Percentiles rank a stretch among this genome's conserved stretches.
Evolutionary conservation across 2,888 invertebrate species (phyloP).

Genomic region (Himalopsyche japonica): DNA sequence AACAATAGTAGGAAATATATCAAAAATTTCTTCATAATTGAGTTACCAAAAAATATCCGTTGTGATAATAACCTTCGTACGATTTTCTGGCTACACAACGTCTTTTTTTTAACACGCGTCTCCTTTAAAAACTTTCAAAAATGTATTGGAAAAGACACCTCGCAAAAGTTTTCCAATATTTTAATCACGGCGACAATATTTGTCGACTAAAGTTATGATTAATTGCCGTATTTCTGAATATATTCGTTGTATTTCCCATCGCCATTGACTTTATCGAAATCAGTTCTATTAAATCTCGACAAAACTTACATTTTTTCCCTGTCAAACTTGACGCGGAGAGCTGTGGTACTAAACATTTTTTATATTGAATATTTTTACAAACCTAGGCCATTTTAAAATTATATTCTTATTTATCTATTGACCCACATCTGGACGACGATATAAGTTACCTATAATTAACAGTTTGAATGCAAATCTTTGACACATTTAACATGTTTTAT

Average conservation of each 20-base stretch:
- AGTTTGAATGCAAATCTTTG: too few relatives aligned
- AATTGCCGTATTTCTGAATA: slow-evolving; percentile 20
- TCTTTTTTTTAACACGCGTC: not conserved
- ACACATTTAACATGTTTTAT: too few relatives aligned
- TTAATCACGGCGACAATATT: not conserved
- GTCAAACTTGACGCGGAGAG: not conserved
- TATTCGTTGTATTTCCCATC: slow-evolving; percentile 13
- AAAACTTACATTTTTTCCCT: not conserved
- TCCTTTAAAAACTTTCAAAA: not conserved
- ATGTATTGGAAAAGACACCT: not conserved
- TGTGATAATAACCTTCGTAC: too few relatives aligned
- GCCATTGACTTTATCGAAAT: slow-evolving; percentile 5
- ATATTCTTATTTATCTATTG: too few relatives aligned
- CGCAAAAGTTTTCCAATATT: not conserved
- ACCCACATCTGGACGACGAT: too few relatives aligned
- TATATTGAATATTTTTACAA: too few relatives aligned
- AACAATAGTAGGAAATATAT: too few relatives aligned
- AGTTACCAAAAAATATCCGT: too few relatives aligned
- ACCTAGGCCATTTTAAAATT: too few relatives aligned
- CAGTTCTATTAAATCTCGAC: not conserved
- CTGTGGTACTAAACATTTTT: not conserved
- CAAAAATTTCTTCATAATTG: too few relatives aligned
- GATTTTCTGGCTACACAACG: too few relatives aligned
- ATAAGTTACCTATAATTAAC: too few relatives aligned
- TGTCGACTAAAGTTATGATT: slow-evolving; percentile 9